Evolutionary conservation across 1,140 invertebrate species (phyloP).

Genomic region (Lepidurus arcticus): DNA sequence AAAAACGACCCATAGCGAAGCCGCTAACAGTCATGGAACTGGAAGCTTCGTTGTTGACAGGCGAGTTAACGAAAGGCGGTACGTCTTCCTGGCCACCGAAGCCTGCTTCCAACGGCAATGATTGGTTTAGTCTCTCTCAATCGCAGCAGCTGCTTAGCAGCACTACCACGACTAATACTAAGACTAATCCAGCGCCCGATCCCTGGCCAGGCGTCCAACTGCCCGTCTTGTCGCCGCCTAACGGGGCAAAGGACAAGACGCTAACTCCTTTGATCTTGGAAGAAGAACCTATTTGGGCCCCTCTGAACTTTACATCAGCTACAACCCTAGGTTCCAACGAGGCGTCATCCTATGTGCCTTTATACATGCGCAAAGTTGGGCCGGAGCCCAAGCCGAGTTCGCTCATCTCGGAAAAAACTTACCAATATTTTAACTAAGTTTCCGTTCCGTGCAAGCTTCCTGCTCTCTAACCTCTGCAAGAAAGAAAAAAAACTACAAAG

Average conservation of each 20-base stretch:
- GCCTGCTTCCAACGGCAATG: background rate
- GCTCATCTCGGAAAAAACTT: background rate
- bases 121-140: background rate
- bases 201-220: background rate
- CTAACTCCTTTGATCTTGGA: constrained; percentile 8
- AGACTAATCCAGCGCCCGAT: background rate
- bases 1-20: constrained; percentile 30
- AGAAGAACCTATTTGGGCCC: constrained; percentile 11
- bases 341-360: background rate
- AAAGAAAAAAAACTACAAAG: too few species aligned
- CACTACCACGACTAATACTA: background rate
- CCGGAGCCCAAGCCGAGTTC: background rate
- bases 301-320: background rate
- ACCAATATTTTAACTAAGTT: background rate
- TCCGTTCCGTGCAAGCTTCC: background rate
- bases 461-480: background rate
- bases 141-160: background rate
- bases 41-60: constrained; percentile 32
- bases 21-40: constrained; percentile 34
- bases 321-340: background rate
- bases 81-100: constrained; percentile 24
- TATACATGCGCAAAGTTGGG: constrained; percentile 12
- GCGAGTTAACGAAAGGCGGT: background rate
- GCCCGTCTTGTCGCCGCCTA: background rate
- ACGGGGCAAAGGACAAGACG: background rate